Base-by-base conservation (phyloP, 2,797 vertebrate species). In the Anas acuta region DNA sequence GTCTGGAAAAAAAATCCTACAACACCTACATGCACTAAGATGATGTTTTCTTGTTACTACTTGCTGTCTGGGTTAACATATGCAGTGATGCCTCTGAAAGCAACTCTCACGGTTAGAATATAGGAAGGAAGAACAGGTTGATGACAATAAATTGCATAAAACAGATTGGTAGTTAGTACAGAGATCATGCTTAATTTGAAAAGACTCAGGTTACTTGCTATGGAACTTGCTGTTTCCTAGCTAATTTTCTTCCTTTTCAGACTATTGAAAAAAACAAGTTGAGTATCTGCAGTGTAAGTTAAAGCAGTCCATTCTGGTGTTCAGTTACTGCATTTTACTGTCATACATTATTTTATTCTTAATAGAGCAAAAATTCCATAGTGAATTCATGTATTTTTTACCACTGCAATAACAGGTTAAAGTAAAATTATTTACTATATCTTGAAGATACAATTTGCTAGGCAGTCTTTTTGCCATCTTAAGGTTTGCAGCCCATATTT, bases 1-100 rank as follows among this genome's bases (percentile, higher is more conserved):
- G 30, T 39, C 19, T 86, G 60, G 88, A 92, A 93, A 85, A 51
- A 93, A 91, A 95, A 58, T 43, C 25, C 9, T 71, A 13, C 60
- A 61, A 53, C 33, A 73, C 17, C 15, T 20, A 32, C 5, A 5
- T n/a, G 32, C 41, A 93, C 20, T 65, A 79, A 88, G 35, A 64
- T 54, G 53, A 43, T 67, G 18, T 77, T 88, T 87, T 64, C 60
- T 45, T 93, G 67, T 87, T 57, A 41, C 35, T 54, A 13, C 28
- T 51, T 67, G 12, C 25, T 87, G 47, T 54, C 60, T 7, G 3
- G 28, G n/a, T 82, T 90, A 89, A 84, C 8, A 16, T 22, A 75
- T 57, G 37, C n/a, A 56, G 5, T 0, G 2, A 60, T 41, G 32
- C 13, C 14, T 79, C 70, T 71, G 39, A 77, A 57, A 91, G n/a